Evolutionary conservation across 2,797 vertebrate genomes (phyloP), one percentile per base, ranked within the genome.

Genomic region (Siniperca scherzeri): DNA sequence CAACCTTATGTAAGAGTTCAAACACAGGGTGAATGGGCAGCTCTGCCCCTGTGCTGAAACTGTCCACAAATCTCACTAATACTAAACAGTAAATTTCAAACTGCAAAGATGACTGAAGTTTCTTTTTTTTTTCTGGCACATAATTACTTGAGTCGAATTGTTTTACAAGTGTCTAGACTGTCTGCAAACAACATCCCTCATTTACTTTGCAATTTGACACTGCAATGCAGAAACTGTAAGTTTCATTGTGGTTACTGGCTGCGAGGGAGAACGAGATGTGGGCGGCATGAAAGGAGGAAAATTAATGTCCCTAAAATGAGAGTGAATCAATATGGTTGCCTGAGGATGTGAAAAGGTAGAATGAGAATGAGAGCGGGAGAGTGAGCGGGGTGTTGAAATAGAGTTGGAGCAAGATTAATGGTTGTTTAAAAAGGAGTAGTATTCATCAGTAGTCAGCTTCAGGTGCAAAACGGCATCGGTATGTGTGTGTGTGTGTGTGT

Each of bases 321-420:
- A 86, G 79, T 77, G 75, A 92, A 92, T 93, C 92, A 90, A 89
- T 91, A 81, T 56, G 76, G 73, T 72, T 64, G 89, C 91, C 92
- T 3, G 70, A 83, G 92, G 89, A 89, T 5, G 81, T 84, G 75
- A 77, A 85, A 93, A 84, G 87, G 88, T 84, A 88, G 87, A 90
- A 87, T 87, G 82, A 86, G 85, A 90, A 78, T 48, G 70, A 78
- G 86, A 78, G 64, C 21, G 1, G 40, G 40, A 64, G 80, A 52
- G 75, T 69, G 42, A 74, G 82, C 57, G 69, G 25, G 69, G 70
- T n/a, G 82, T 42, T 75, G 81, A 67, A 85, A 86, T 72, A 44
- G 79, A 82, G 80, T 72, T 65, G 46, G 72, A 75, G 50, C 5
- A 42, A 90, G 92, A 93, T 92, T 87, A 91, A 91, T 90, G 85